Percentiles rank a stretch among this genome's conserved stretches.
phyloP scores from a whole-genome alignment of 2,797 vertebrate species.

The Poeciliopsis presidionis region DNA sequence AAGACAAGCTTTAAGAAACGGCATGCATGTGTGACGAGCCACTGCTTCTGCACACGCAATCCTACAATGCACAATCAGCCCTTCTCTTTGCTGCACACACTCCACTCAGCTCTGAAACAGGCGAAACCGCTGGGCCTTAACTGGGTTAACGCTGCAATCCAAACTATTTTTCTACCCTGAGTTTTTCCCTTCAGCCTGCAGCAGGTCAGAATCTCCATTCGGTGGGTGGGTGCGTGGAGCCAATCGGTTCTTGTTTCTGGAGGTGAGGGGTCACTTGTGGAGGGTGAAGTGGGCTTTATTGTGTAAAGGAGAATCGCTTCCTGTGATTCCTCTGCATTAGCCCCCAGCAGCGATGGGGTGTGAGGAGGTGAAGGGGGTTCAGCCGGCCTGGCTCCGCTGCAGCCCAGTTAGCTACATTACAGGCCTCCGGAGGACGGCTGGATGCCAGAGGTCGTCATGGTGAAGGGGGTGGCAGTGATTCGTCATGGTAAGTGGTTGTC shows the following conservation, averaged over 20 bases:
- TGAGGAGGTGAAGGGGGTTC: slow-evolving; percentile 9
- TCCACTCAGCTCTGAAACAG: slow-evolving; percentile 42
- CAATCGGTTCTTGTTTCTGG: slow-evolving; percentile 35
- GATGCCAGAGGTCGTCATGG: slow-evolving; percentile 33
- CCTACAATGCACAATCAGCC: slow-evolving; percentile 36
- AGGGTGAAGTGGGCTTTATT: slow-evolving; percentile 43
- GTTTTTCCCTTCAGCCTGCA: slow-evolving; percentile 13
- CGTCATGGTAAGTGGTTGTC: slow-evolving; percentile 58
- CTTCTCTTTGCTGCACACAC: slow-evolving; percentile 30
- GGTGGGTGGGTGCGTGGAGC: slow-evolving; percentile 35
- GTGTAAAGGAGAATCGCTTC: slow-evolving; percentile 28
- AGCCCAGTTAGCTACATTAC: slow-evolving; percentile 58
- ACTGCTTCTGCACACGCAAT: slow-evolving; percentile 31
- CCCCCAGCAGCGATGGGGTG: slow-evolving; percentile 32
- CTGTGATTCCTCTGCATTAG: slow-evolving; percentile 36
- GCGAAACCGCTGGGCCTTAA: slow-evolving; percentile 12
- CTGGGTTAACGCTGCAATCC: slow-evolving; percentile 41
- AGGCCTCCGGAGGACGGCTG: slow-evolving; percentile 53
- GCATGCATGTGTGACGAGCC: slow-evolving; percentile 23
- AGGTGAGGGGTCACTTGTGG: slow-evolving; percentile 33
- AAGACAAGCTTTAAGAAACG: slow-evolving; percentile 64
- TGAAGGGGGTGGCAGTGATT: slow-evolving; percentile 24
- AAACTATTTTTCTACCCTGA: slow-evolving; percentile 25
- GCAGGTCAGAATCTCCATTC: slow-evolving; percentile 12
- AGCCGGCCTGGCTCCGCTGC: slow-evolving; percentile 27